Conservation (phyloP, 2,113 vertebrate species). For the Pangasianodon hypophthalmus region DNA sequence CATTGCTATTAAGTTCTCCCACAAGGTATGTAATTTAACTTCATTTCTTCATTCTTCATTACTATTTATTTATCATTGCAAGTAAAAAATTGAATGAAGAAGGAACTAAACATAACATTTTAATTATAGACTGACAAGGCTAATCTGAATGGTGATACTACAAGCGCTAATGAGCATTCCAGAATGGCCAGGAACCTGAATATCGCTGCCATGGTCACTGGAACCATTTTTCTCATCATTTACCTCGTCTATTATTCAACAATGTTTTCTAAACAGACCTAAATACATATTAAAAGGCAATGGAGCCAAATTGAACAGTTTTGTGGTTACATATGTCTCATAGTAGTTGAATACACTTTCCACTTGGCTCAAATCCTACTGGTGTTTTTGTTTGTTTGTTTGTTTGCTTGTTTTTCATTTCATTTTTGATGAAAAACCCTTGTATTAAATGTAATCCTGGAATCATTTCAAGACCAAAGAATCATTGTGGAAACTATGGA, state of each 20-base stretch:
- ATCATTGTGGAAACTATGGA: not conserved
- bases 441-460: not conserved
- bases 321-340: not conserved
- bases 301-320: not conserved
- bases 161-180: constrained; percentile 40
- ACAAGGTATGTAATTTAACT: constrained; percentile 9
- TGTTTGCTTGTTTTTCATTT: not conserved
- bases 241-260: not conserved
- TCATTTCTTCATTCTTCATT: not conserved
- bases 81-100: not conserved
- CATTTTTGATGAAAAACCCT: not conserved
- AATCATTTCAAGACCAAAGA: not conserved
- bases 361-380: not conserved
- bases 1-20: constrained; percentile 28
- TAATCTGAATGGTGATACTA: constrained; percentile 21
- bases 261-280: rapidly evolving
- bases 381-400: not conserved
- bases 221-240: constrained; percentile 28
- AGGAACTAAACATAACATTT: not conserved
- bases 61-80: not conserved
- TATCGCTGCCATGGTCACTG: constrained; percentile 44
- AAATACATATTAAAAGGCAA: not conserved
- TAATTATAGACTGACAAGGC: constrained; percentile 43
- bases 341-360: not conserved
- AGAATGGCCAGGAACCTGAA: constrained; percentile 49